Percentiles rank a stretch among this genome's conserved stretches.
Conservation (phyloP, 2,113 vertebrate genomes). For the Myanophis thanlyinensis region DNA sequence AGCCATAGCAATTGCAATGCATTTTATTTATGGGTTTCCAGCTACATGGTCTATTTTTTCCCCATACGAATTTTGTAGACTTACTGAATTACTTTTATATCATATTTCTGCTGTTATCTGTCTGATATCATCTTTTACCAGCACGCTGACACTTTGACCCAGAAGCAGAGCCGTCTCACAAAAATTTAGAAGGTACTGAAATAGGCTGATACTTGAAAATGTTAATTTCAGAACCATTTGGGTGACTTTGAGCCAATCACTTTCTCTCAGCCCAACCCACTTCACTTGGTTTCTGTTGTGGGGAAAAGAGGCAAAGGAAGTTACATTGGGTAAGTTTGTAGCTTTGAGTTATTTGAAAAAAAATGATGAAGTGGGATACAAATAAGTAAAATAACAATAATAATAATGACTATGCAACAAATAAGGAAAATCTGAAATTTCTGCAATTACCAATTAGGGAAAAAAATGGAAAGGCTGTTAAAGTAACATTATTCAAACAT, state of each 20-base stretch:
- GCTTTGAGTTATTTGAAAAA: not conserved
- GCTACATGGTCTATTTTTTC: not conserved
- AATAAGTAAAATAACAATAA: not conserved
- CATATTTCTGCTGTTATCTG: not conserved
- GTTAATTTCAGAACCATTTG: not conserved
- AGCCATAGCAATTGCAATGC: not conserved
- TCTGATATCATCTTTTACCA: constrained; percentile 9
- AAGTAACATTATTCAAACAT: not conserved
- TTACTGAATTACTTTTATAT: constrained; percentile 18
- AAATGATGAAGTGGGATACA: not conserved
- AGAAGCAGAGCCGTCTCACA: not conserved
- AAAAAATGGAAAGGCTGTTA: not conserved
- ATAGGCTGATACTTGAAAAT: constrained; percentile 64
- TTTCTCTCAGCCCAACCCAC: not conserved
- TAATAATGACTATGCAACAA: not conserved
- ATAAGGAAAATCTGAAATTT: constrained; percentile 33
- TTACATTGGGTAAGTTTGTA: not conserved
- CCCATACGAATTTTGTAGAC: not conserved
- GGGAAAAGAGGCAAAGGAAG: not conserved
- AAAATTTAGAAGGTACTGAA: not conserved
- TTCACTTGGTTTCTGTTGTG: not conserved
- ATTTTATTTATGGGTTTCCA: not conserved
- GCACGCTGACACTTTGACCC: not conserved
- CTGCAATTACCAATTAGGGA: not conserved
- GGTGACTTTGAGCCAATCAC: not conserved